Conservation (phyloP, 2,888 invertebrate genomes). For the Iselma pallidipennis region DNA sequence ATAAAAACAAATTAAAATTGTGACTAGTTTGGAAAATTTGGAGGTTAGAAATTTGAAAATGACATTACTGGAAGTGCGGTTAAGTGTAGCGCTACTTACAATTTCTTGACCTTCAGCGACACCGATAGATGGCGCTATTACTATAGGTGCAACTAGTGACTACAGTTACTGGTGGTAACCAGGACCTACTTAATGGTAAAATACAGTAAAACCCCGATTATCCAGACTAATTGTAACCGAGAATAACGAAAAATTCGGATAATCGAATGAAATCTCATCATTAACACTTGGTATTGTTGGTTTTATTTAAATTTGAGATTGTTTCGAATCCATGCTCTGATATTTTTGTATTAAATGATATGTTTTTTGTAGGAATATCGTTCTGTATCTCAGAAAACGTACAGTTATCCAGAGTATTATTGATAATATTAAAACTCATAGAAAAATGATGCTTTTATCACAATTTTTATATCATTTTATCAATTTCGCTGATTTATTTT, state of each 20-base stretch:
- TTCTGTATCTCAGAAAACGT: constrained; percentile 30
- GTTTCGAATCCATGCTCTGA: not conserved
- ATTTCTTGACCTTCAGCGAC: no score
- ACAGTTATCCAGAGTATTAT: constrained; percentile 45
- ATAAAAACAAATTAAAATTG: not conserved
- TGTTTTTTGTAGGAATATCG: constrained; percentile 6
- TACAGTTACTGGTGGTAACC: no score
- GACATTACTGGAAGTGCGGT: not conserved
- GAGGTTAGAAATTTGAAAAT: not conserved
- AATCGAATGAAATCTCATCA: constrained; percentile 41
- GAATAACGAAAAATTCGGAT: constrained; percentile 41
- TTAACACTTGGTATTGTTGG: constrained; percentile 6
- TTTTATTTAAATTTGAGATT: constrained; percentile 5
- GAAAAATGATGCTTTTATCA: constrained; percentile 19
- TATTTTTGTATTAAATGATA: not conserved
- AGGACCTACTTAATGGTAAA: no score
- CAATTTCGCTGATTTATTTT: no score
- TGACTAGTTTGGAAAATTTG: not conserved
- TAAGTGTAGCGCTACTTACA: not conserved
- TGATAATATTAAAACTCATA: constrained; percentile 29
- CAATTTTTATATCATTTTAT: not conserved
- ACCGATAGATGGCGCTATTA: no score
- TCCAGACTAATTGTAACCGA: no score
- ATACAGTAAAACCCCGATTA: no score
- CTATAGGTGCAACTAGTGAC: no score